phyloP scores from a whole-genome alignment of 2,888 invertebrate genomes.

The Drosophila recens region DNA sequence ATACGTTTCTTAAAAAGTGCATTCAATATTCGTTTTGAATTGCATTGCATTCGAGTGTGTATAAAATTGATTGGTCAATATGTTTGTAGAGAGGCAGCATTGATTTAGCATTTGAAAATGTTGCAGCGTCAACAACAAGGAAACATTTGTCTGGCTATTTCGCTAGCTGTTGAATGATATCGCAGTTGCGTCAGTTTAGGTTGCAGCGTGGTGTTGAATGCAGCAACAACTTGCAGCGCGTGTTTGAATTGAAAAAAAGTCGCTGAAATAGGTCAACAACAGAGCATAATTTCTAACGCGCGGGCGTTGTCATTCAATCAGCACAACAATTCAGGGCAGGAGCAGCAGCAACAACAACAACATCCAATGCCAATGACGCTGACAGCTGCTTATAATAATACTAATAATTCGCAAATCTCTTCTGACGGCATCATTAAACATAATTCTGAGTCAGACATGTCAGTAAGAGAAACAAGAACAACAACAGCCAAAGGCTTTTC shows the following conservation, averaged over 20 bases:
- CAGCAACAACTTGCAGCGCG: conserved; percentile 54
- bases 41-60: background rate
- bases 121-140: conserved; percentile 46
- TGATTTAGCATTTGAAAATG: conserved; percentile 69
- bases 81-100: conserved; percentile 34
- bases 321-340: conserved; percentile 14
- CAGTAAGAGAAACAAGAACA: conserved; percentile 22
- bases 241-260: conserved; percentile 23
- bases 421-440: conserved; percentile 51
- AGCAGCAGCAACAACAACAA: conserved; percentile 3
- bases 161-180: conserved; percentile 57
- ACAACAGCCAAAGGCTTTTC: conserved; percentile 29
- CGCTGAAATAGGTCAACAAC: conserved; percentile 66
- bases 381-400: conserved; percentile 66
- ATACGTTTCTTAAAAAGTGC: conserved; percentile 22
- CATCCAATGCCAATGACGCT: conserved; percentile 21
- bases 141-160: conserved; percentile 46
- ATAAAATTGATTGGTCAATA: conserved; percentile 43
- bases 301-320: conserved; percentile 41
- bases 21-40: conserved; percentile 29
- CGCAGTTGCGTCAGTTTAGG: conserved; percentile 61
- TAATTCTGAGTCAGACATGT: conserved; percentile 62
- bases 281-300: conserved; percentile 44
- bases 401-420: conserved; percentile 60
- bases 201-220: conserved; percentile 70